These are phyloP conservation scores for Chloebia gouldiae DNA, from an alignment of 2,113 vertebrate genomes.

Conservation along the genomic window DNA sequence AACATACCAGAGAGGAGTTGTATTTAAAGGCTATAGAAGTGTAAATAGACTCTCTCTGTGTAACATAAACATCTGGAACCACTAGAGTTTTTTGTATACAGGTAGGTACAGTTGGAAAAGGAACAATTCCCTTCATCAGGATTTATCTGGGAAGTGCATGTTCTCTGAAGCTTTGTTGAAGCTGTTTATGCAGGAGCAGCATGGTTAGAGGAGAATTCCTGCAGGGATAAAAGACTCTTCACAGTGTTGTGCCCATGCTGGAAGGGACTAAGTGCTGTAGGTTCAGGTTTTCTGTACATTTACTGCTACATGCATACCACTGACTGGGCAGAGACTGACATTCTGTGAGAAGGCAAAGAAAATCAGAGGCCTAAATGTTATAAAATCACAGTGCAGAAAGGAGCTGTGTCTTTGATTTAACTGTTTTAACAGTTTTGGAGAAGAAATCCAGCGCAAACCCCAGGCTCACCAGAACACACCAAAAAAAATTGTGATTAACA, in stretches of 20 bases:
- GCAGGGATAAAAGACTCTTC: not conserved
- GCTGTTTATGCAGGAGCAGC: not conserved
- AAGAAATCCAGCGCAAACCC: not conserved
- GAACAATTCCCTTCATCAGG: not conserved
- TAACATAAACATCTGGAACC: not conserved
- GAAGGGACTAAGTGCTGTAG: not conserved
- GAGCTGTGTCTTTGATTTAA: not conserved
- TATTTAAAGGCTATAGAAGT: not conserved
- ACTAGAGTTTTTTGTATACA: not conserved
- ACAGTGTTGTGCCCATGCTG: not conserved
- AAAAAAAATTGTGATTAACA: not conserved
- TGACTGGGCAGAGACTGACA: not conserved
- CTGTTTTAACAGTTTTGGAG: not conserved
- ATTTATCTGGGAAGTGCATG: rapidly evolving
- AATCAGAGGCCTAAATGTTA: not conserved
- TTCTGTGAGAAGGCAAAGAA: not conserved
- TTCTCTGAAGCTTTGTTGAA: not conserved
- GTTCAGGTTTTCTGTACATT: not conserved
- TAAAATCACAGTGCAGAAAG: not conserved
- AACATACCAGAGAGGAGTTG: not conserved
- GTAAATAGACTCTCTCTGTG: not conserved
- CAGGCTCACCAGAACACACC: not conserved
- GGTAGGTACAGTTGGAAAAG: not conserved
- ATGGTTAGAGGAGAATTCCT: not conserved
- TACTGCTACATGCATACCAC: not conserved